phyloP scores from a whole-genome alignment of 2,113 vertebrate genomes.

The Protomyctophum bolini region DNA sequence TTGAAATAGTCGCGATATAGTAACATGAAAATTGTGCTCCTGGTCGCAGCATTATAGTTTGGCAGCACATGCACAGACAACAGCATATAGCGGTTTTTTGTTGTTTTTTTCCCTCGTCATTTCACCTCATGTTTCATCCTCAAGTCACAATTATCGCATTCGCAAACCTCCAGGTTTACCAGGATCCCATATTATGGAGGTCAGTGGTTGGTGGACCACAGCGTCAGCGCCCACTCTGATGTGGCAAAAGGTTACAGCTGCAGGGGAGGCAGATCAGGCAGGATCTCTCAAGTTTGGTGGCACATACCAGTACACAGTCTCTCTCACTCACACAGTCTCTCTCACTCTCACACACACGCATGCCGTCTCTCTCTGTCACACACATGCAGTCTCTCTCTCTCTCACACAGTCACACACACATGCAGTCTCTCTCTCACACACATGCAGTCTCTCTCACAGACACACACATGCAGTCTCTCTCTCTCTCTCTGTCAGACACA shows the following conservation, averaged over 20 bases:
- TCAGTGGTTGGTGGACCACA: conserved; percentile 18
- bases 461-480: too few species aligned
- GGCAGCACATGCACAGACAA: conserved; percentile 79
- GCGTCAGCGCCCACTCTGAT: conserved; percentile 40
- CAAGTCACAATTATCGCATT: conserved; percentile 28
- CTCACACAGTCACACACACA: too few species aligned
- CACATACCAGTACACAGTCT: too few species aligned
- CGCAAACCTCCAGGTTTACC: conserved; percentile 30
- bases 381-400: too few species aligned
- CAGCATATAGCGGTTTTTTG: conserved; percentile 55
- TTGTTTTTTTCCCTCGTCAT: not conserved
- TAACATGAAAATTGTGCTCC: conserved; percentile 76
- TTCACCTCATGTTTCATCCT: conserved; percentile 27
- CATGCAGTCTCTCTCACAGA: too few species aligned
- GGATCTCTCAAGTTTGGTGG: too few species aligned
- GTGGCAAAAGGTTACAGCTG: conserved; percentile 34
- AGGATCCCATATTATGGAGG: not conserved
- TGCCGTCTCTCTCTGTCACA: too few species aligned
- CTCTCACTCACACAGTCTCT: too few species aligned
- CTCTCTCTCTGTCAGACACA: too few species aligned
- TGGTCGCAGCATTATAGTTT: conserved; percentile 73
- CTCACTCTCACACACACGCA: not conserved
- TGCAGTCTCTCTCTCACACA: too few species aligned
- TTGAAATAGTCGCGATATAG: conserved; percentile 54
- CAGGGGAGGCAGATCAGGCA: conserved; percentile 5